Conservation (phyloP, 2,888 invertebrate genomes). For the Baronia brevicornis region DNA sequence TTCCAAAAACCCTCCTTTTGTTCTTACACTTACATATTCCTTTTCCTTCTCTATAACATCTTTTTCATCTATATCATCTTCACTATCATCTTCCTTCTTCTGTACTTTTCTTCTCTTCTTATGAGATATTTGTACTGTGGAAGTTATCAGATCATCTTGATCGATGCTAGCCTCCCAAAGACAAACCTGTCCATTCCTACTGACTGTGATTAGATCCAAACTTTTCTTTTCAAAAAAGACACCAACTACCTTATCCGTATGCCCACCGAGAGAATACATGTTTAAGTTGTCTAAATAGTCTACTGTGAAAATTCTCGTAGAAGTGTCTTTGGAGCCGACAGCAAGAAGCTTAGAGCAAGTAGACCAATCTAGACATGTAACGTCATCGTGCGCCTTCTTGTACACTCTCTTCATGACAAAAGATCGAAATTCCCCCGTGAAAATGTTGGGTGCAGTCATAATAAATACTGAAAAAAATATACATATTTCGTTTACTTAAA, state of each 20-base stretch:
- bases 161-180: slow-evolving; percentile 91
- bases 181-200: slow-evolving; percentile 88
- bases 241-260: slow-evolving; percentile 88
- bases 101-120: slow-evolving; percentile 56
- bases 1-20: slow-evolving; percentile 3
- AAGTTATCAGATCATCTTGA: slow-evolving; percentile 78
- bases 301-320: slow-evolving; percentile 88
- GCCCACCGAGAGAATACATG: slow-evolving; percentile 86
- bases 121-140: slow-evolving; percentile 66
- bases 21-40: slow-evolving; percentile 53
- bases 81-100: slow-evolving; percentile 74
- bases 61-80: slow-evolving; percentile 79
- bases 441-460: slow-evolving; percentile 88
- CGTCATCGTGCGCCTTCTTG: slow-evolving; percentile 87
- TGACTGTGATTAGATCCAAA: slow-evolving; percentile 88
- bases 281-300: slow-evolving; percentile 84
- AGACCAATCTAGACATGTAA: slow-evolving; percentile 94
- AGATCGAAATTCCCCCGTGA: slow-evolving; percentile 89
- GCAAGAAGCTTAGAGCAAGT: slow-evolving; percentile 91
- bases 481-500: no score
- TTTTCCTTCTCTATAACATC: slow-evolving; percentile 75
- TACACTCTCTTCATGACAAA: slow-evolving; percentile 90
- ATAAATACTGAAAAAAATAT: slow-evolving; percentile 83
- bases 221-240: slow-evolving; percentile 92
- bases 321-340: slow-evolving; percentile 93